Evolutionary conservation across 2,888 invertebrate genomes (phyloP).

Genomic region (Prosopocoilus inquinatus): DNA sequence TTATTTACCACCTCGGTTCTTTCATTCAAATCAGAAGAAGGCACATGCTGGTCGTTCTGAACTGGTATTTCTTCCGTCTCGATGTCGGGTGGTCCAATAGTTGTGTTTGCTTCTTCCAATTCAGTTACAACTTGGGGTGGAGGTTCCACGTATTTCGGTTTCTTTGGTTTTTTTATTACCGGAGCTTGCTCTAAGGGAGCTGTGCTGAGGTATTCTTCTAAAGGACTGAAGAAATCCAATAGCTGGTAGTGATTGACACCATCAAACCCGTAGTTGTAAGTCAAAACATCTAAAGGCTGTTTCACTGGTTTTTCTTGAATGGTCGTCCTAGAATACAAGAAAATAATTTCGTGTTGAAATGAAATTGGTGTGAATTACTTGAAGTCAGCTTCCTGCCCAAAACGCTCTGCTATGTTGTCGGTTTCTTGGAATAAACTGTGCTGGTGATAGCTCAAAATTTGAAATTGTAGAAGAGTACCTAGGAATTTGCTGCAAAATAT

Average conservation of each 20-base stretch:
- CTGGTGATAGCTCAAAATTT: constrained; percentile 52
- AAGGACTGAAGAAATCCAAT: constrained; percentile 56
- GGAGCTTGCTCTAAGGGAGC: constrained; percentile 40
- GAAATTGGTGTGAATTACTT: constrained; percentile 25
- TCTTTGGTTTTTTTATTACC: not conserved
- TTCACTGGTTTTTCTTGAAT: constrained; percentile 48
- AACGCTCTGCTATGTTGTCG: constrained; percentile 22
- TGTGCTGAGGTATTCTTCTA: constrained; percentile 56
- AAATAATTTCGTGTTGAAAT: not conserved
- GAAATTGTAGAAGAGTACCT: constrained; percentile 58
- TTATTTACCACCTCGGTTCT: not conserved
- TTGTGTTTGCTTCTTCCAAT: constrained; percentile 9
- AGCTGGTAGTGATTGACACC: constrained; percentile 55
- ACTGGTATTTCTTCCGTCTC: constrained; percentile 14
- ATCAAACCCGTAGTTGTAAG: constrained; percentile 52
- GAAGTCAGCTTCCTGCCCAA: constrained; percentile 33
- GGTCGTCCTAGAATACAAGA: constrained; percentile 26
- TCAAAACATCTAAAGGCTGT: constrained; percentile 54
- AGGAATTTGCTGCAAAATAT: constrained; percentile 56
- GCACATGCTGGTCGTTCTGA: constrained; percentile 6
- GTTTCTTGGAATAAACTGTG: constrained; percentile 22
- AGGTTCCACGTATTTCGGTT: not conserved
- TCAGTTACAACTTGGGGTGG: not conserved
- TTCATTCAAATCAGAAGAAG: not conserved
- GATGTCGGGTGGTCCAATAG: constrained; percentile 18